Percentiles rank a stretch among this genome's conserved stretches.
Conservation (phyloP, 2,113 vertebrate species). For the Macrotus californicus region DNA sequence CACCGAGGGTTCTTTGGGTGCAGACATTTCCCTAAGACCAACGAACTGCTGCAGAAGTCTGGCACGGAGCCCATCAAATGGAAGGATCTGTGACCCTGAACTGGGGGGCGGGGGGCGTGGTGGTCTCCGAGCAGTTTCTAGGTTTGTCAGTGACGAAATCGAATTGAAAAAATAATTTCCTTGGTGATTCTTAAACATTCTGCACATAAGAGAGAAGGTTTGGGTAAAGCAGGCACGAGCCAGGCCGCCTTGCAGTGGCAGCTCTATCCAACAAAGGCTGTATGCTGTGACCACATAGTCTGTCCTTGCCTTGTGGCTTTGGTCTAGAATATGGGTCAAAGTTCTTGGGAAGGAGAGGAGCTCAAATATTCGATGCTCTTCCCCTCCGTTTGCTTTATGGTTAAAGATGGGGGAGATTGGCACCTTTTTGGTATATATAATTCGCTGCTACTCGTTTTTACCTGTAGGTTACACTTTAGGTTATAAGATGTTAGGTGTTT, state of each 20-base stretch:
- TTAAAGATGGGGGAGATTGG: not conserved
- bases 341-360: not conserved
- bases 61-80: constrained; percentile 71
- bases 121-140: not conserved
- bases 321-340: not conserved
- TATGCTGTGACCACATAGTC: accelerated
- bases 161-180: not conserved
- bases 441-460: not conserved
- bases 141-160: not conserved
- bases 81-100: constrained; percentile 80
- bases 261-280: too few species aligned
- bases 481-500: not conserved
- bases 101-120: too few species aligned
- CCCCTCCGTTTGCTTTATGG: not conserved
- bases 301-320: not conserved
- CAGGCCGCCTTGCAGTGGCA: not conserved
- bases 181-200: not conserved
- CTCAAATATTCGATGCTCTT: too few species aligned
- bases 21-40: constrained; percentile 92
- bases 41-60: constrained; percentile 83
- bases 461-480: not conserved
- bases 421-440: not conserved
- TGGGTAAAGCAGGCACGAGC: not conserved
- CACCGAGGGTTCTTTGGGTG: constrained; percentile 94
- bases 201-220: not conserved